A percentile compares a stretch with the other conserved stretches of the same genome.
phyloP scores from a whole-genome alignment of 2,888 invertebrate genomes.

The Hemithea aestivaria region DNA sequence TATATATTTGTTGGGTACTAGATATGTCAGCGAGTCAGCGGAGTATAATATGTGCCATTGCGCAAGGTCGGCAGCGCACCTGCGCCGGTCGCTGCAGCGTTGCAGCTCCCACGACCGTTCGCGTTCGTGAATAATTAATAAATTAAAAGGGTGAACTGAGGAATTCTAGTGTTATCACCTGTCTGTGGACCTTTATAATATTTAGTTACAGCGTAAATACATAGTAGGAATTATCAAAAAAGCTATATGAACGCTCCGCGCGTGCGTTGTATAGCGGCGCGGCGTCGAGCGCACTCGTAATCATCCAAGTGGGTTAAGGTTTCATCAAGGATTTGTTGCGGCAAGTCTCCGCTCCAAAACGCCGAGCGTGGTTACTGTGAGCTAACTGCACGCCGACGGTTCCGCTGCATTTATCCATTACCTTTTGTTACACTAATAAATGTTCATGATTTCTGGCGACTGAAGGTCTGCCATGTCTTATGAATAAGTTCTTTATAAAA shows the following conservation, averaged over 20 bases:
- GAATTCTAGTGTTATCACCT: conserved; percentile 45
- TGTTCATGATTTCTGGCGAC: conserved; percentile 51
- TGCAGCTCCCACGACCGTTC: conserved; percentile 65
- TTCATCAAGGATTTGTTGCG: conserved; percentile 78
- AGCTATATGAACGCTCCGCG: conserved; percentile 55
- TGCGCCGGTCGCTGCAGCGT: conserved; percentile 60
- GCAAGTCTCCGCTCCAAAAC: conserved; percentile 78
- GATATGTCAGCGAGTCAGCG: conserved; percentile 47
- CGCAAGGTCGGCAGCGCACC: conserved; percentile 70
- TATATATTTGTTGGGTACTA: conserved; percentile 58
- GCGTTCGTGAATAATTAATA: conserved; percentile 50
- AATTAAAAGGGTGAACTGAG: conserved; percentile 46
- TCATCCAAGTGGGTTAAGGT: conserved; percentile 79
- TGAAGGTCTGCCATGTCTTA: conserved; percentile 43
- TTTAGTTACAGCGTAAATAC: too few relatives aligned
- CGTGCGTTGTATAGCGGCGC: conserved; percentile 25
- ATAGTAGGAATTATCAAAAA: conserved; percentile 21
- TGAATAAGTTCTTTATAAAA: conserved; percentile 42
- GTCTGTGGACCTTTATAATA: conserved; percentile 29
- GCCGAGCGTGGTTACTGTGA: conserved; percentile 69
- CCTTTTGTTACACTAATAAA: conserved; percentile 46
- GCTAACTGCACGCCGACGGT: conserved; percentile 67
- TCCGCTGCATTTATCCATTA: conserved; percentile 71
- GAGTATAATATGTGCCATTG: conserved; percentile 56
- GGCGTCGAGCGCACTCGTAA: conserved; percentile 65